Evolutionary conservation across 2,888 invertebrate genomes (phyloP), one percentile per base, ranked within the genome.

Genomic region (Amiota minor): DNA sequence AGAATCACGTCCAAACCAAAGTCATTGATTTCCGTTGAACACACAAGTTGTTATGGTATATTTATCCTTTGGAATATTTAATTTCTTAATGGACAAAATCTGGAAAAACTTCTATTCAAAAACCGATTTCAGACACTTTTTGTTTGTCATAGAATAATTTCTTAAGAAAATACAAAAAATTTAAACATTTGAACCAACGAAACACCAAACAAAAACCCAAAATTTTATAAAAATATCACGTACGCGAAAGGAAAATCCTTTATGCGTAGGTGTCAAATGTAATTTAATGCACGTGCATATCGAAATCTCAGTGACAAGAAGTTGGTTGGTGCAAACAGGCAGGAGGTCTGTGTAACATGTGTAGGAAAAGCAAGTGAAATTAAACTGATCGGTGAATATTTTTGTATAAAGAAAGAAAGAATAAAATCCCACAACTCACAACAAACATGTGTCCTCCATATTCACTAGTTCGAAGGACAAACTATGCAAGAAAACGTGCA

Each of bases 221-320:
- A 70, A 70, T 56, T 70, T 70, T 70, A 35, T 70, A 70, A 56
- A 70, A 70, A 70, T 16, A 70, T 70, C 70, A 70, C 70, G 70
- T 70, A 70, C 45, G n/a, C 4, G 68, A 45, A 46, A 14, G 55
- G 68, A 50, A 55, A 23, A 68, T 68, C 68, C 68, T 68, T 68
- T 55, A 49, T 47, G n/a, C 47, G 47, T n/a, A 65, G 65, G 65
- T 65, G 65, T 64, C 64, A 64, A 64, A 10, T 50, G 53, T 12
- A n/a, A 50, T 6, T 10, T 9, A 47, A 14, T 46, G 35, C 47
- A 47, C 47, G 64, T 47, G 64, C 64, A 64, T 64, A 64, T 6
- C 64, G 3, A 64, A 64, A 16, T 35, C 35, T 35, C 35, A 6
- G 35, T 35, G 4, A 35, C 35, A 4, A 35, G 35, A 35, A 35